Percentiles rank a stretch among this genome's conserved stretches.
phyloP scores from a whole-genome alignment of 2,888 invertebrate species.

The Incurvaria masculella region DNA sequence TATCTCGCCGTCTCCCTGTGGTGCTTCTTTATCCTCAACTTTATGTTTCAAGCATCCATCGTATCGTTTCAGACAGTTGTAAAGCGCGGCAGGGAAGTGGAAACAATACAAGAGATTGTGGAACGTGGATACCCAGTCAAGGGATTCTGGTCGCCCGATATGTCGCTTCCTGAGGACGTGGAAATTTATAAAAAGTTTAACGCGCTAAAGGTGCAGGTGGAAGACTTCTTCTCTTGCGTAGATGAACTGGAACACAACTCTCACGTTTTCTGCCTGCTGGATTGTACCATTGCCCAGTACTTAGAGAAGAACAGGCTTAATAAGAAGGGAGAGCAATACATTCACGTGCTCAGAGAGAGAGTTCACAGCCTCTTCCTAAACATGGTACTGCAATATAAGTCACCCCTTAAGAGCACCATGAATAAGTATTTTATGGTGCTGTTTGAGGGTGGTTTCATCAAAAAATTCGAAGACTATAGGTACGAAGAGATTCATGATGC shows the following conservation, averaged over 20 bases:
- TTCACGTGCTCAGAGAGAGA: slow-evolving; percentile 39
- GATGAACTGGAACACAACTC: slow-evolving; percentile 29
- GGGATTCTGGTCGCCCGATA: slow-evolving; percentile 43
- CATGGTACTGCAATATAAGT: slow-evolving; percentile 32
- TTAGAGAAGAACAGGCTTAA: slow-evolving; percentile 33
- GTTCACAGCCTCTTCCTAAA: slow-evolving; percentile 41
- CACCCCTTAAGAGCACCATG: slow-evolving; percentile 29
- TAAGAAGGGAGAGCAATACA: slow-evolving; percentile 36
- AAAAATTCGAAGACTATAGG: slow-evolving; percentile 43
- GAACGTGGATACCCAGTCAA: slow-evolving; percentile 38
- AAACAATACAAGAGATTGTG: slow-evolving; percentile 42
- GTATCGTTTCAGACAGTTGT: slow-evolving; percentile 41
- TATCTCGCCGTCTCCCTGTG: slow-evolving; percentile 35
- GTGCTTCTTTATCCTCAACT: slow-evolving; percentile 43
- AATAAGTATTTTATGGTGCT: slow-evolving; percentile 31
- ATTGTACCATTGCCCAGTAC: slow-evolving; percentile 39
- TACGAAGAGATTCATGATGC: slow-evolving; percentile 37
- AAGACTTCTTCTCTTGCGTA: slow-evolving; percentile 30
- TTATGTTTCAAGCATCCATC: slow-evolving; percentile 40
- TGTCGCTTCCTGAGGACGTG: slow-evolving; percentile 36
- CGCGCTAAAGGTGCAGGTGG: slow-evolving; percentile 28
- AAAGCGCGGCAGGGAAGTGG: slow-evolving; percentile 40
- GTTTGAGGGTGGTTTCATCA: slow-evolving; percentile 39
- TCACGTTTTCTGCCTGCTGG: slow-evolving; percentile 37
- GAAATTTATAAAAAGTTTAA: slow-evolving; percentile 33